phyloP scores from a whole-genome alignment of 2,113 vertebrate genomes.

The Budorcas taxicolor region DNA sequence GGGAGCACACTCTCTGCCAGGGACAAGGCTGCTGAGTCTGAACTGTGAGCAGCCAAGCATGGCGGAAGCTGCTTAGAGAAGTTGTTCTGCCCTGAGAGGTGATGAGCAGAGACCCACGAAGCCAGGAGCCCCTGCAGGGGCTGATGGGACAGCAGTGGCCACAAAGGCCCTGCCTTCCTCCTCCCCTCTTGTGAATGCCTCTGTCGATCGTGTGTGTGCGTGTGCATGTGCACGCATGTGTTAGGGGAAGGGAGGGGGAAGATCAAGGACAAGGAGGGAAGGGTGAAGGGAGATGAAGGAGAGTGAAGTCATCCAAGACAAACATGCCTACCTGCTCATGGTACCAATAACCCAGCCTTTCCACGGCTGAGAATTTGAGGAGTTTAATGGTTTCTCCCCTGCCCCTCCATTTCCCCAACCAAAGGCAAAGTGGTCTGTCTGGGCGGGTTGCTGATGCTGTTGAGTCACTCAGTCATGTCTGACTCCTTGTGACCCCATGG shows the following conservation, averaged over 20 bases:
- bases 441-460: background rate
- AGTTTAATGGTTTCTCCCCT: background rate
- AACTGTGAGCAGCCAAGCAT: rapidly evolving
- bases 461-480: background rate
- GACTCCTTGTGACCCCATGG: background rate
- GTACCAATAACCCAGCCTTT: background rate
- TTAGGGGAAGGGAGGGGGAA: background rate
- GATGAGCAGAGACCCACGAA: background rate
- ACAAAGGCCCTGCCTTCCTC: background rate
- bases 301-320: background rate
- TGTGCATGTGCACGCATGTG: rapidly evolving
- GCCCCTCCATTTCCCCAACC: background rate
- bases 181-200: background rate
- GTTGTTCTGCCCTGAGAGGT: no score
- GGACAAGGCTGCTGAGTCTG: background rate
- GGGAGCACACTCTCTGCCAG: background rate
- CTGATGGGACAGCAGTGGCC: background rate
- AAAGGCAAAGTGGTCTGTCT: no score
- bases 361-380: background rate
- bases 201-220: background rate
- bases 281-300: background rate
- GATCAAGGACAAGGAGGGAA: background rate
- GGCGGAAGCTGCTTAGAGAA: background rate
- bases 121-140: no score
- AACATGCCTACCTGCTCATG: background rate